Percentiles rank a stretch among this genome's conserved stretches.
These are phyloP conservation scores for Lamellibrachia luymesi DNA, from an alignment of 1,140 invertebrate genomes.

Conservation along the genomic window DNA sequence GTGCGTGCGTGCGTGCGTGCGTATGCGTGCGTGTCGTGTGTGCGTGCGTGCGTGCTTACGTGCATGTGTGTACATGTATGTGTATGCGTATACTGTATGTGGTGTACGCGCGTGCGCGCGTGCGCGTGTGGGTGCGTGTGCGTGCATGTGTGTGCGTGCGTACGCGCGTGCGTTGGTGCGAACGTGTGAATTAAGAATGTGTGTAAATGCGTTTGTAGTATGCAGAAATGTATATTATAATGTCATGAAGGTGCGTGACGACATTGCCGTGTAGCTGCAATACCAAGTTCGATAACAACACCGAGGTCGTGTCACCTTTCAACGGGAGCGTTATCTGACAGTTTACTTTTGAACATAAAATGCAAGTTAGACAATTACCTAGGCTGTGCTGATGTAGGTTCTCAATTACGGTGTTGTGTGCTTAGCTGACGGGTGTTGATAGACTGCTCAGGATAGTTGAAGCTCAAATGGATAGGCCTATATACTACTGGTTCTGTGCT, in stretches of 20 bases:
- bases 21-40: neutral
- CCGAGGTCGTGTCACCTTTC: neutral
- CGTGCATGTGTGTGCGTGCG: neutral
- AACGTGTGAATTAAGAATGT: neutral
- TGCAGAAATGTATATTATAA: neutral
- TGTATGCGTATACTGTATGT: neutral
- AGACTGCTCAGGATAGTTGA: neutral
- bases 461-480: neutral
- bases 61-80: neutral
- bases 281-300: neutral
- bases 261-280: neutral
- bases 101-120: neutral
- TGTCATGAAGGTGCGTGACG: neutral
- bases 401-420: neutral
- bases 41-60: neutral
- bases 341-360: neutral
- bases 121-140: neutral
- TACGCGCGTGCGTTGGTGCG: neutral
- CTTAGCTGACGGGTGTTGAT: neutral
- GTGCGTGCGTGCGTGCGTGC: neutral
- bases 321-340: neutral
- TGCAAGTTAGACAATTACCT: neutral
- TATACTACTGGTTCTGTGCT: neutral
- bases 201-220: neutral
- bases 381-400: neutral